phyloP scores from a whole-genome alignment of 2,797 vertebrate species.

The Lemur catta region DNA sequence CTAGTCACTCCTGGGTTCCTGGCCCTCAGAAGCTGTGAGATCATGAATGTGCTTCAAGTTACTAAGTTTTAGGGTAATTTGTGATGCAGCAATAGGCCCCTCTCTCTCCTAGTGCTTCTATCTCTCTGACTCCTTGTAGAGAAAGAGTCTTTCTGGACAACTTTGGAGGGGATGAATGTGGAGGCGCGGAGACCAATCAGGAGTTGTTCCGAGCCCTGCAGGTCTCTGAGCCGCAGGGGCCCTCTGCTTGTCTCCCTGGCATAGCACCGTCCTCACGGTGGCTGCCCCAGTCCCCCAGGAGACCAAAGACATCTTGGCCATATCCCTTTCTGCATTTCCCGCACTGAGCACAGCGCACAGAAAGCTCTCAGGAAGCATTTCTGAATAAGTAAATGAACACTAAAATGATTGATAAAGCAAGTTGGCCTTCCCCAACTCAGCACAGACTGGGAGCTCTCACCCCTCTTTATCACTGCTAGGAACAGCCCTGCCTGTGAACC shows the following conservation, averaged over 20 bases:
- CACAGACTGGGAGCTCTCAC: not conserved
- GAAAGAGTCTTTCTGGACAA: not conserved
- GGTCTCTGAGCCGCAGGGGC: not conserved
- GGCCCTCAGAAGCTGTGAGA: not conserved
- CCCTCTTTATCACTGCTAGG: not conserved
- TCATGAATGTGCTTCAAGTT: not conserved
- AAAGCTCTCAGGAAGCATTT: not conserved
- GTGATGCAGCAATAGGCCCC: not conserved
- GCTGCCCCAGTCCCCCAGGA: not conserved
- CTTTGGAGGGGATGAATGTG: not conserved
- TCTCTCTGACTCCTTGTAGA: not conserved
- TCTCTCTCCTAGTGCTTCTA: not conserved
- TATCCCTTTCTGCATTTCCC: not conserved
- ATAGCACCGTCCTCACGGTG: rapidly evolving
- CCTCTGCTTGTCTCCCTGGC: not conserved
- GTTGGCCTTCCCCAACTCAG: not conserved
- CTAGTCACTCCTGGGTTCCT: no score
- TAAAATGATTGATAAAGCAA: not conserved
- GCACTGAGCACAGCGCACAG: not conserved
- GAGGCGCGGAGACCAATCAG: not conserved
- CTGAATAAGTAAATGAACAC: not conserved
- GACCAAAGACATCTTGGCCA: not conserved
- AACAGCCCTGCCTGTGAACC: not conserved
- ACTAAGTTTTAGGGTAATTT: not conserved
- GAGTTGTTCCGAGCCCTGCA: not conserved